Base-by-base conservation (phyloP, 2,888 invertebrate genomes). In the Iphiclides podalirius region DNA sequence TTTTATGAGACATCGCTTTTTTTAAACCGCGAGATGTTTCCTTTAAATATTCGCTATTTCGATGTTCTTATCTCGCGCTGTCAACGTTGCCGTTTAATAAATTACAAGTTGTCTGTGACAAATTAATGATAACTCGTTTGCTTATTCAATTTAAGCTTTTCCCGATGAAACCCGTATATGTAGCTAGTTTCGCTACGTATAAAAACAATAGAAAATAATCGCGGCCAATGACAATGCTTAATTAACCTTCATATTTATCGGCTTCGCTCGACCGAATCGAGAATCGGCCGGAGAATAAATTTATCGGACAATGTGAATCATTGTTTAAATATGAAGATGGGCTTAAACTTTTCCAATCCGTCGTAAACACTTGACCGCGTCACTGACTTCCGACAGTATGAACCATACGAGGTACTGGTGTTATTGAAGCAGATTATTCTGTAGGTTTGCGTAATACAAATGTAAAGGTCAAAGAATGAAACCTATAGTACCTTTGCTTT, bases 271-370 rank as follows among this genome's bases (percentile, higher is more conserved):
- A 26, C 35, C 39, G 38, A 50, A 35, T 41, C 26, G 36, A 35
- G 12, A 35, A 45, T 36, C 13, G 31, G 34, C 42, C 37, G 17
- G n/a, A n/a, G 35, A 50, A 40, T 40, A 35, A 35, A 34, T 33
- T 26, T 35, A 38, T 37, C 46, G 31, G 33, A 23, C 14, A 15
- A 36, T 34, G 37, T 43, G 37, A 52, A 34, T 47, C 26, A 47
- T 44, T 36, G 17, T 43, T 43, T 26, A 23, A 34, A 52, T 31
- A 23, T 37, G 43, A 38, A 28, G 47, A 47, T 52, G 26, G 33
- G 26, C 28, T 47, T 31, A 47, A 44, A 40, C 13, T 34, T 36
- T 51, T 38, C 37, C 31, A 38, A 33, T 34, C 4, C 23, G 37
- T 23, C 9, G 42, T 42, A 43, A 33, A n/a, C n/a, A n/a, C n/a